Conservation (phyloP, 2,113 vertebrate genomes). For the Peromyscus polionotus region DNA sequence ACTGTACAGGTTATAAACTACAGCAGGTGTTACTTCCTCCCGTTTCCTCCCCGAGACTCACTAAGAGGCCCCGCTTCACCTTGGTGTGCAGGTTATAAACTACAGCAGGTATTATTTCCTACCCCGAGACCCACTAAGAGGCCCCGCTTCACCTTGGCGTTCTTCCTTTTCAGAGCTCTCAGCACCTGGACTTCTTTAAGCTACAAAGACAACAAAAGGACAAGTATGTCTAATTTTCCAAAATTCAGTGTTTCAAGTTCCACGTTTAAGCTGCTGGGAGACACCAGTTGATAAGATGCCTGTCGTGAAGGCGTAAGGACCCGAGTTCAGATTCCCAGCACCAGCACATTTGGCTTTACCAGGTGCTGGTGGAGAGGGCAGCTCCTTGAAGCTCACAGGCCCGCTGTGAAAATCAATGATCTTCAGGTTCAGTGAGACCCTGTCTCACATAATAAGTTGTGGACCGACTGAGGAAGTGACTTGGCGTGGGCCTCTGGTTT, state of each 20-base stretch:
- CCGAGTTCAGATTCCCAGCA: not conserved
- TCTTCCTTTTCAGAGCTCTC: constrained; percentile 88
- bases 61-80: constrained; percentile 85
- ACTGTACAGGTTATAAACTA: not conserved
- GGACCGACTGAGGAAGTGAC: not conserved
- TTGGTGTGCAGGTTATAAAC: constrained; percentile 77
- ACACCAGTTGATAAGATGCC: not conserved
- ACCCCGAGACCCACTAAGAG: not conserved
- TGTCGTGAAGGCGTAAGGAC: not conserved
- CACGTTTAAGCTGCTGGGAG: not conserved
- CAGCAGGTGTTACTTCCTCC: not conserved
- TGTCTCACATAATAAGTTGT: too few species aligned
- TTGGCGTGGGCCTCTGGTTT: not conserved
- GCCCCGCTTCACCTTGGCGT: constrained; percentile 90
- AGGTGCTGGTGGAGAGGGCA: not conserved
- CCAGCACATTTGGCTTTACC: not conserved
- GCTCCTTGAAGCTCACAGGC: not conserved
- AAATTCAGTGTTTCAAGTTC: not conserved
- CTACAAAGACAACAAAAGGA: constrained; percentile 76
- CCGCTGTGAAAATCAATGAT: too few species aligned
- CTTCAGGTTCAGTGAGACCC: not conserved
- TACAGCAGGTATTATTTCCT: not conserved
- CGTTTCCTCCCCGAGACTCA: not conserved
- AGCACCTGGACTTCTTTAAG: constrained; percentile 86
- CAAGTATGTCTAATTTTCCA: not conserved